Conservation (phyloP, 2,888 invertebrate species). For the Euplexia lucipara region DNA sequence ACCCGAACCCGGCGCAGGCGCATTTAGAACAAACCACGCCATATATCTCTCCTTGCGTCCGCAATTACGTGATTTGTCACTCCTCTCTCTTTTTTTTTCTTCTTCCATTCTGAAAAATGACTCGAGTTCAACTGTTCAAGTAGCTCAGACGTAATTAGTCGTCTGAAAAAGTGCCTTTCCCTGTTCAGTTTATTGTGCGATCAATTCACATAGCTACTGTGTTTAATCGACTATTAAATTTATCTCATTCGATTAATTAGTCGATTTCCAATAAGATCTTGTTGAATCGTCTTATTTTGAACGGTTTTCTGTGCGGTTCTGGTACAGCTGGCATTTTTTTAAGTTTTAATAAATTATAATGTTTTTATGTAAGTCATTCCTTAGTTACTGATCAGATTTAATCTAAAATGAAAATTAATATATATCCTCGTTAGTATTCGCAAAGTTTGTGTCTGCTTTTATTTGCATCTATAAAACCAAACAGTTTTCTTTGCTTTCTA, state of each 20-base stretch:
- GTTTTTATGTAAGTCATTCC: not conserved
- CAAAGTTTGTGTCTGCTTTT: not conserved
- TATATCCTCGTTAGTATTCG: slow-evolving; percentile 14
- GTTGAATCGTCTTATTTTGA: slow-evolving; percentile 42
- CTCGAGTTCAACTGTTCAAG: slow-evolving; percentile 79
- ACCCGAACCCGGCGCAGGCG: slow-evolving; percentile 78
- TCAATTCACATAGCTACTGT: slow-evolving; percentile 78
- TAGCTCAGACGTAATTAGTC: slow-evolving; percentile 81
- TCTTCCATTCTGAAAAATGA: slow-evolving; percentile 84
- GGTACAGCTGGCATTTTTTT: slow-evolving; percentile 30
- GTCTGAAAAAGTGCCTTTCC: slow-evolving; percentile 86
- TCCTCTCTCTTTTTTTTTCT: slow-evolving; percentile 79
- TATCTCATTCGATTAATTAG: slow-evolving; percentile 63
- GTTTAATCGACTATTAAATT: slow-evolving; percentile 71
- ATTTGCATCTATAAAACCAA: no score
- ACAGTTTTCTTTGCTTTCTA: no score
- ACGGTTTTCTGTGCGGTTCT: slow-evolving; percentile 32
- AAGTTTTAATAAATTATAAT: slow-evolving; percentile 15
- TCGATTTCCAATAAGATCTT: slow-evolving; percentile 52
- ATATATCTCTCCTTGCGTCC: slow-evolving; percentile 89
- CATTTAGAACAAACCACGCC: slow-evolving; percentile 88
- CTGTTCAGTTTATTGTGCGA: slow-evolving; percentile 79
- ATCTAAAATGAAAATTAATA: slow-evolving; percentile 13
- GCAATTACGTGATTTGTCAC: slow-evolving; percentile 91
- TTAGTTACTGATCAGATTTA: slow-evolving; percentile 3